Percentiles rank a stretch among this genome's conserved stretches.
Evolutionary conservation across 2,113 vertebrate genomes (phyloP).

Genomic region (Brevimyrus niger): DNA sequence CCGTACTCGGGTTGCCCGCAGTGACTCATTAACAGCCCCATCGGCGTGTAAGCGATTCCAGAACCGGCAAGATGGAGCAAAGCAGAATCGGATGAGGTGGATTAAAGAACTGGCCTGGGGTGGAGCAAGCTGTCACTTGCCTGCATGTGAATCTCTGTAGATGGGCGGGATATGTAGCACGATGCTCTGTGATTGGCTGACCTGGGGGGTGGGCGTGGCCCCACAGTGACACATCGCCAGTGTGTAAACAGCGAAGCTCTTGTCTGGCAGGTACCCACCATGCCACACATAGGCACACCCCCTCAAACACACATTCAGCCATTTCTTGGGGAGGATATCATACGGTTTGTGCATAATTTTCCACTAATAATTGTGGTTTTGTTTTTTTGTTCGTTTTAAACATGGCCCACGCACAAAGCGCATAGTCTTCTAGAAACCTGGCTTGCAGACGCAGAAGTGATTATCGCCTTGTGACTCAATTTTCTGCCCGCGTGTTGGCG

Average conservation of each 20-base stretch:
- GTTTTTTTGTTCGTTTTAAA: not conserved
- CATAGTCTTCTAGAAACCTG: not conserved
- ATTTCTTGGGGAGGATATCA: not conserved
- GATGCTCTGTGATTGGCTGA: conserved; percentile 47
- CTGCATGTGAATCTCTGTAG: conserved; percentile 61
- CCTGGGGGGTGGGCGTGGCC: conserved; percentile 4
- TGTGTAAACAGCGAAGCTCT: not conserved
- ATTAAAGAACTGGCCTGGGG: not conserved
- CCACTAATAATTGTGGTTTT: not conserved
- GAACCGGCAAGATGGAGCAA: not conserved
- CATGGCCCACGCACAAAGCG: not conserved
- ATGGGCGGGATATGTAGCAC: conserved; percentile 41
- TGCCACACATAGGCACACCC: not conserved
- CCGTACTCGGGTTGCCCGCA: not conserved
- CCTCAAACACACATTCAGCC: not conserved
- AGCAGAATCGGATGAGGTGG: not conserved
- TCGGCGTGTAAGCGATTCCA: not conserved
- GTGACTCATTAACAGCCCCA: not conserved
- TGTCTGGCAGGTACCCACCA: not conserved
- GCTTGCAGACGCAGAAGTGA: not conserved
- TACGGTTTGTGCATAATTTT: not conserved
- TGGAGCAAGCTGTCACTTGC: not conserved
- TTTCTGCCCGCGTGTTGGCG: not conserved
- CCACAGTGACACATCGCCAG: not conserved
- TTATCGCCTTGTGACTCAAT: not conserved